Percentiles rank a stretch among this genome's conserved stretches.
Conservation (phyloP, 1,140 invertebrate genomes). For the Dendroctonus ponderosae region DNA sequence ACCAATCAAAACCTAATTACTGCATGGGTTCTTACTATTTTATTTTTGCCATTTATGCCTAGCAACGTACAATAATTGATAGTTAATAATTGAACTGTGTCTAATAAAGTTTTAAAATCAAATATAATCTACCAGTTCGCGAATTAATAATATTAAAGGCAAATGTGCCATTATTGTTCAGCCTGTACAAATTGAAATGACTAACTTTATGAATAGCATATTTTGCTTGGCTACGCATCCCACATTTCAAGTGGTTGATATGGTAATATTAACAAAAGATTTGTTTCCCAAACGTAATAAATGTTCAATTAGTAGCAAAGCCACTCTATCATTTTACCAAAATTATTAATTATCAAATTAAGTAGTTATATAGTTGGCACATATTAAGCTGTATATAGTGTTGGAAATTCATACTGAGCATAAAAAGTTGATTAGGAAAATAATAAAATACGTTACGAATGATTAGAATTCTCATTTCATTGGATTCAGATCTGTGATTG, state of each 20-base stretch:
- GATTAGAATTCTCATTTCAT: too few species aligned
- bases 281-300: not conserved
- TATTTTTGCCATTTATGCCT: too few species aligned
- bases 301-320: not conserved
- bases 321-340: slow-evolving; percentile 9
- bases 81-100: too few species aligned
- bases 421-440: slow-evolving; percentile 4
- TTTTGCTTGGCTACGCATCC: not conserved
- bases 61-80: too few species aligned
- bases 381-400: not conserved
- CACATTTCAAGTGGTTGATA: not conserved
- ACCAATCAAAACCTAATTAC: too few species aligned
- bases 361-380: slow-evolving; percentile 5
- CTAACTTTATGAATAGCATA: not conserved
- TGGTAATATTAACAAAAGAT: not conserved
- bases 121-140: too few species aligned
- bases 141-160: too few species aligned
- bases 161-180: too few species aligned
- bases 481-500: too few species aligned
- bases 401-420: slow-evolving; percentile 2
- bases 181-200: not conserved
- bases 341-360: slow-evolving; percentile 2
- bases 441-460: not conserved
- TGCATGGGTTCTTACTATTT: too few species aligned
- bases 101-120: too few species aligned